Percentiles rank a stretch among this genome's conserved stretches.
These are phyloP conservation scores for Acrobasis consociella DNA, from an alignment of 2,888 invertebrate genomes.

Conservation along the genomic window DNA sequence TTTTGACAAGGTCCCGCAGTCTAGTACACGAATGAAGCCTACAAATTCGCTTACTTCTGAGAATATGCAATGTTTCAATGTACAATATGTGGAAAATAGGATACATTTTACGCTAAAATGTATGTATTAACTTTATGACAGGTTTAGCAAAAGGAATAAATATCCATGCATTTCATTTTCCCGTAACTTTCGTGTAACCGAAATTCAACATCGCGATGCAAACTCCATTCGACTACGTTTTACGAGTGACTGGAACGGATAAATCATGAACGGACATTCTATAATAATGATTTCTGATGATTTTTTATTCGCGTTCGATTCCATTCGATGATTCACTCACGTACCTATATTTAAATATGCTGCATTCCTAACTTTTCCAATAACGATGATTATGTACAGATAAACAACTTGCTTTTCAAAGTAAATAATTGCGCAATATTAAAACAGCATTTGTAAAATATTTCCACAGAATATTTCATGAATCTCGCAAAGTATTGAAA, in stretches of 20 bases:
- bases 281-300: not conserved
- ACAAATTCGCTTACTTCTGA: slow-evolving; percentile 1
- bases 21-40: slow-evolving; percentile 2
- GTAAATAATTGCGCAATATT: slow-evolving; percentile 5
- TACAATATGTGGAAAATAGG: not conserved
- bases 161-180: not conserved
- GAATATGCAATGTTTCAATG: slow-evolving; percentile 2
- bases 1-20: slow-evolving; percentile 10
- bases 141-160: not conserved
- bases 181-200: not conserved
- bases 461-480: slow-evolving; percentile 8
- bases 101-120: not conserved
- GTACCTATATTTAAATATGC: slow-evolving; percentile 1
- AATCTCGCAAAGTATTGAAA: not conserved
- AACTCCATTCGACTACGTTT: not conserved
- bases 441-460: not conserved
- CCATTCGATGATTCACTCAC: slow-evolving; percentile 13
- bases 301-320: not conserved
- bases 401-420: slow-evolving; percentile 10
- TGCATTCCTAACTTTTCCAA: slow-evolving; percentile 9
- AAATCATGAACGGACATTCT: not conserved
- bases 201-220: not conserved
- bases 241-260: slow-evolving; percentile 8
- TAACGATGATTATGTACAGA: slow-evolving; percentile 15
- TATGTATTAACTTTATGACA: slow-evolving; percentile 8